These are phyloP conservation scores for Oxycera nigricornis DNA, from an alignment of 2,888 invertebrate genomes.

Conservation along the genomic window DNA sequence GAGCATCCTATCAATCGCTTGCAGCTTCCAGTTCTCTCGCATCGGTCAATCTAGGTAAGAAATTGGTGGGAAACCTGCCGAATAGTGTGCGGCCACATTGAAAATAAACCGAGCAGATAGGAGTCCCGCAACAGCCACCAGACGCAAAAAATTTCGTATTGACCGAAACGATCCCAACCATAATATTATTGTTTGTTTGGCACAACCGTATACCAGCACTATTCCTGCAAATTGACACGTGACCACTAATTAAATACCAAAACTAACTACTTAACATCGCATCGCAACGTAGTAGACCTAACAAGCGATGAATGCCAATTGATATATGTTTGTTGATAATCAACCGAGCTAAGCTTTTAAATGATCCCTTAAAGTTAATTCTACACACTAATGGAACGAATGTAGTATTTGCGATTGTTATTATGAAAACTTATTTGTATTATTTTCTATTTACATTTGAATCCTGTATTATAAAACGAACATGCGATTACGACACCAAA, in stretches of 20 bases:
- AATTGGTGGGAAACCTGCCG: neutral
- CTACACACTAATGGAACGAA: neutral
- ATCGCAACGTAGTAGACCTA: neutral
- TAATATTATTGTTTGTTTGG: neutral
- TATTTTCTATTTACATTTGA: slow-evolving; percentile 30
- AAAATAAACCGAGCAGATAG: neutral
- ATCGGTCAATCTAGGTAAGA: slow-evolving; percentile 40
- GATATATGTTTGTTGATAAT: neutral
- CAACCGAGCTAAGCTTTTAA: neutral
- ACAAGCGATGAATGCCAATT: neutral
- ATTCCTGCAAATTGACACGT: neutral
- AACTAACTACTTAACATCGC: neutral
- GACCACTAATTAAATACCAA: neutral
- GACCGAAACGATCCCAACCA: neutral
- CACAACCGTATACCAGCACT: neutral
- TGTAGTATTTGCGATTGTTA: neutral
- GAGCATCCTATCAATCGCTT: neutral
- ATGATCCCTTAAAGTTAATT: neutral
- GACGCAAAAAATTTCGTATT: neutral
- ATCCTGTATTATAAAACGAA: neutral
- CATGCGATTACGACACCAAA: slow-evolving; percentile 41
- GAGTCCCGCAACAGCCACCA: neutral
- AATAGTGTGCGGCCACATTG: slow-evolving; percentile 46
- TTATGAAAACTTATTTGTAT: neutral
- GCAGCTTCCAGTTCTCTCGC: neutral